Evolutionary conservation across 1,140 invertebrate species (phyloP).

Genomic region (Psilanteris sp.): DNA sequence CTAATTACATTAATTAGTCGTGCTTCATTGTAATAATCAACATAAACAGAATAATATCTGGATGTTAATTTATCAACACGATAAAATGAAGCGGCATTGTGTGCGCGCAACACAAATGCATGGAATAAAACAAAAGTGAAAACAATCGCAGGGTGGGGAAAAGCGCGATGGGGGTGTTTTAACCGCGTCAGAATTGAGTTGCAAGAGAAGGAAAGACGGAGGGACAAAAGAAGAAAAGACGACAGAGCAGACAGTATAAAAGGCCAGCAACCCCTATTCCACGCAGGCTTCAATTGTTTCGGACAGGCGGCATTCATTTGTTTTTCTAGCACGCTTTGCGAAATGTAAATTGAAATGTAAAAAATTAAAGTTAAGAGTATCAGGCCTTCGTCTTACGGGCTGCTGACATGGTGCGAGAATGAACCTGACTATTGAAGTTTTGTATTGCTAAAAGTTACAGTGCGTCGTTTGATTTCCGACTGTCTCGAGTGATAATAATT

Average conservation of each 20-base stretch:
- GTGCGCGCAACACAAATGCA: slow-evolving; percentile 29
- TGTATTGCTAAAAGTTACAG: too few relatives aligned
- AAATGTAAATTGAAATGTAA: too few relatives aligned
- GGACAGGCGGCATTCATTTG: slow-evolving; percentile 71
- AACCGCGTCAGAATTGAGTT: not conserved
- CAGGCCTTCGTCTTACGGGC: too few relatives aligned
- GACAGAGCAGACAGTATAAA: slow-evolving; percentile 66
- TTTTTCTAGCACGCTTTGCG: slow-evolving; percentile 69
- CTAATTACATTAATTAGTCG: slow-evolving; percentile 51
- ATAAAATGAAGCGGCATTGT: slow-evolving; percentile 44
- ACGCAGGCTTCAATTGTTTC: slow-evolving; percentile 75
- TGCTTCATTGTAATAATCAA: slow-evolving; percentile 42
- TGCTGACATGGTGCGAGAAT: too few relatives aligned
- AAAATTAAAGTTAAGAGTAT: too few relatives aligned
- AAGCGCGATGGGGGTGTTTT: slow-evolving; percentile 2
- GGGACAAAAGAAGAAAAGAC: slow-evolving; percentile 11
- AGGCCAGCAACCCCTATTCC: slow-evolving; percentile 71
- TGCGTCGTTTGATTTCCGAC: too few relatives aligned
- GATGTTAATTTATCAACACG: slow-evolving; percentile 54
- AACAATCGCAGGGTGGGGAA: slow-evolving; percentile 22
- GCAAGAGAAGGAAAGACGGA: slow-evolving; percentile 11
- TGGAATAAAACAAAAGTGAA: slow-evolving; percentile 56
- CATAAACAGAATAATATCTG: slow-evolving; percentile 49
- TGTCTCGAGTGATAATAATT: too few relatives aligned
- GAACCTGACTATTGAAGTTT: too few relatives aligned